phyloP scores from a whole-genome alignment of 2,113 vertebrate genomes.

The Sminthopsis crassicaudata region DNA sequence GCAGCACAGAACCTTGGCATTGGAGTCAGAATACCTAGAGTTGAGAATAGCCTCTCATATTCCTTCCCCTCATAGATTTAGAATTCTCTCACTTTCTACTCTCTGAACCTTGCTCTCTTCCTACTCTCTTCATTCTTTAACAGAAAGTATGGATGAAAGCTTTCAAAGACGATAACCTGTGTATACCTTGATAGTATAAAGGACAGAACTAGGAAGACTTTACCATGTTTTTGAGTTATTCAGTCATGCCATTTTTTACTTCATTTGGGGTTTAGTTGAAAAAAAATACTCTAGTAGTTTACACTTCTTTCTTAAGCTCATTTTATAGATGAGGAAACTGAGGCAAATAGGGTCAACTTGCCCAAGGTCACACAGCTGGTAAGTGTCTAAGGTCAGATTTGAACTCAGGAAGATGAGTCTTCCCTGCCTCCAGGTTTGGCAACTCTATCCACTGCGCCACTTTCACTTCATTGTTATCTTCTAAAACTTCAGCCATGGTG shows the following conservation, averaged over 20 bases:
- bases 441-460: not conserved
- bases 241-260: too few species aligned
- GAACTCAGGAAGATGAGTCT: not conserved
- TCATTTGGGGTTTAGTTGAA: too few species aligned
- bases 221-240: too few species aligned
- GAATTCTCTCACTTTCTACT: not conserved
- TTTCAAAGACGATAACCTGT: too few species aligned
- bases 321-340: not conserved
- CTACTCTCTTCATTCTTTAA: not conserved
- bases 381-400: not conserved
- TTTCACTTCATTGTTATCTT: too few species aligned
- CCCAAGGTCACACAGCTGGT: not conserved
- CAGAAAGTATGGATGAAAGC: too few species aligned
- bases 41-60: not conserved
- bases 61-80: not conserved
- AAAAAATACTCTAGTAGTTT: too few species aligned
- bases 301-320: too few species aligned
- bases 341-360: not conserved
- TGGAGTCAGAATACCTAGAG: not conserved
- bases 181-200: too few species aligned
- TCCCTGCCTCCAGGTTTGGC: not conserved
- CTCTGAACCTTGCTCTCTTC: not conserved
- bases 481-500: too few species aligned
- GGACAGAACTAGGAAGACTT: too few species aligned
- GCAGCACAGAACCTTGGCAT: not conserved